These are phyloP conservation scores for Harpagus bidentatus DNA, from an alignment of 2,113 vertebrate genomes.

Conservation along the genomic window DNA sequence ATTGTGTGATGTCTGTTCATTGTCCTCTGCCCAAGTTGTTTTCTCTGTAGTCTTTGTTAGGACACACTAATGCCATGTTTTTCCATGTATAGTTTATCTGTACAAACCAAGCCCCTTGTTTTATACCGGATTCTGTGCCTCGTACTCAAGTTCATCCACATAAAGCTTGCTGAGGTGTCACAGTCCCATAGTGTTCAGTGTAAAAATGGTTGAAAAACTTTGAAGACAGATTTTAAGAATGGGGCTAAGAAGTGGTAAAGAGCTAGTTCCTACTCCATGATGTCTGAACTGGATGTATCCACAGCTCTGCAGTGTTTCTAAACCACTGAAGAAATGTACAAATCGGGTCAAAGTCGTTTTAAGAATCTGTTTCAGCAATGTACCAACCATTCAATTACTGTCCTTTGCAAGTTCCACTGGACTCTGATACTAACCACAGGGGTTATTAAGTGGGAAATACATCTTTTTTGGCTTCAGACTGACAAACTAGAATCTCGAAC, in stretches of 20 bases:
- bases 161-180: neutral
- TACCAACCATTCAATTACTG: neutral
- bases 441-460: neutral
- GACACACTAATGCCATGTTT: neutral
- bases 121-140: neutral
- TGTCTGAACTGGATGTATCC: neutral
- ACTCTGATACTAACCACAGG: neutral
- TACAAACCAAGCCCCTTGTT: neutral
- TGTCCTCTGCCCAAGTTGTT: neutral
- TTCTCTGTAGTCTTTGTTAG: neutral
- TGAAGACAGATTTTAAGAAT: neutral
- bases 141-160: fast-evolving
- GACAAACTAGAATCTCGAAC: neutral
- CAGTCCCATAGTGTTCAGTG: neutral
- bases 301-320: neutral
- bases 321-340: neutral
- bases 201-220: neutral
- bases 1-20: neutral
- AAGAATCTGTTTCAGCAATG: neutral
- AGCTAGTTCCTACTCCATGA: neutral
- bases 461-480: neutral
- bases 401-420: neutral
- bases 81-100: too few relatives aligned
- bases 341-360: neutral
- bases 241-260: neutral